Conservation (phyloP, 2,797 vertebrate genomes). For the Centroberyx gerrardi region DNA sequence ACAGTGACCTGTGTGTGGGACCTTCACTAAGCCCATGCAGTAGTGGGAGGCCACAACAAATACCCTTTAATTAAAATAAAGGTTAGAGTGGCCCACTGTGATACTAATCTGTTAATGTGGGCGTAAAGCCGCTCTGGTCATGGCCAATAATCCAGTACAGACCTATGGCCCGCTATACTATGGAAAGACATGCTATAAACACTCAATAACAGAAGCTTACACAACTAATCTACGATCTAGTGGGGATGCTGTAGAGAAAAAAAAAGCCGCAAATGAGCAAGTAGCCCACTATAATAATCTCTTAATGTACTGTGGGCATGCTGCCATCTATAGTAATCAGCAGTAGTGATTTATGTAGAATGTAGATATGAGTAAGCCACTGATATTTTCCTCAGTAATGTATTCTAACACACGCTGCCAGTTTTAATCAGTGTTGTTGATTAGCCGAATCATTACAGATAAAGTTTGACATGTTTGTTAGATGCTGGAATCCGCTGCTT, state of each 20-base stretch:
- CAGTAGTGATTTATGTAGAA: constrained; percentile 69
- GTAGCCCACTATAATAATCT: constrained; percentile 69
- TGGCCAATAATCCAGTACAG: constrained; percentile 30
- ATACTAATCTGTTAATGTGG: constrained; percentile 40
- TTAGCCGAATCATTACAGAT: constrained; percentile 44
- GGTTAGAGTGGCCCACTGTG: constrained; percentile 19
- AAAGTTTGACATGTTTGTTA: constrained; percentile 52
- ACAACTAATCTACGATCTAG: constrained; percentile 68
- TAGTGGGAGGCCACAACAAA: constrained; percentile 7
- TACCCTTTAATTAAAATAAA: constrained; percentile 45
- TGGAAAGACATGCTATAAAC: constrained; percentile 42
- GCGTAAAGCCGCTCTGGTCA: constrained; percentile 14
- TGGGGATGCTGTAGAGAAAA: constrained; percentile 34
- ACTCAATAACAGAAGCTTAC: constrained; percentile 65
- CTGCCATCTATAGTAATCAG: constrained; percentile 70
- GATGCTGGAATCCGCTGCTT: constrained; percentile 4
- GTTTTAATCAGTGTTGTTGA: constrained; percentile 65
- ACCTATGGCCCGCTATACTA: constrained; percentile 20
- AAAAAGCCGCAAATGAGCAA: constrained; percentile 41
- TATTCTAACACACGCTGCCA: constrained; percentile 49
- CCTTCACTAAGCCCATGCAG: constrained; percentile 20
- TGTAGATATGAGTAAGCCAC: constrained; percentile 56
- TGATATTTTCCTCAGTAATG: constrained; percentile 57
- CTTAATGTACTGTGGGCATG: constrained; percentile 70
- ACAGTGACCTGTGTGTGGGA: too few species aligned